phyloP scores from a whole-genome alignment of 1,140 invertebrate species.

The Hypothenemus hampei region DNA sequence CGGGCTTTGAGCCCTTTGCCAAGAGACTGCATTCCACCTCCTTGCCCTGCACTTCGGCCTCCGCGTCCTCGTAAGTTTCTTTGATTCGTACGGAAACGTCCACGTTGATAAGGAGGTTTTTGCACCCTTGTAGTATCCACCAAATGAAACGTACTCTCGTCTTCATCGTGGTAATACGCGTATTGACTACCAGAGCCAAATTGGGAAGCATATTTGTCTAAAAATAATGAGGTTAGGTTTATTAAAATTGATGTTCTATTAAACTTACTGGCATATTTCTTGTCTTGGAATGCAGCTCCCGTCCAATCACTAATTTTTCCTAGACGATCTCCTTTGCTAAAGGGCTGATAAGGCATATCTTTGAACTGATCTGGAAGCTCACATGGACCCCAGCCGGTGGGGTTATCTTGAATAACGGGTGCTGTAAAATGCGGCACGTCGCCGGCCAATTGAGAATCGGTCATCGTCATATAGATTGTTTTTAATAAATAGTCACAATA shows the following conservation, averaged over 20 bases:
- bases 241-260: not conserved
- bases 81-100: slow-evolving; percentile 76
- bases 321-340: slow-evolving; percentile 93
- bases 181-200: slow-evolving; percentile 94
- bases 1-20: slow-evolving; percentile 54
- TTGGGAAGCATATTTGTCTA: slow-evolving; percentile 93
- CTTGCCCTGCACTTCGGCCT: slow-evolving; percentile 59
- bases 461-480: slow-evolving; percentile 23
- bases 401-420: slow-evolving; percentile 82
- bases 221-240: slow-evolving; percentile 29
- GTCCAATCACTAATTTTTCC: slow-evolving; percentile 99
- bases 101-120: slow-evolving; percentile 85
- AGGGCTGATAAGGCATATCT: slow-evolving; percentile 98
- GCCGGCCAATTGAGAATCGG: slow-evolving; percentile 6
- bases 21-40: slow-evolving; percentile 61
- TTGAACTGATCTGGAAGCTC: slow-evolving; percentile 91
- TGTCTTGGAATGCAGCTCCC: slow-evolving; percentile 88
- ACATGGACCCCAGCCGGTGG: slow-evolving; percentile 92
- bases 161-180: slow-evolving; percentile 96
- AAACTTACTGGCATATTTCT: slow-evolving; percentile 87
- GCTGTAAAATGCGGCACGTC: slow-evolving; percentile 33
- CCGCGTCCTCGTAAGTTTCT: slow-evolving; percentile 75
- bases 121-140: slow-evolving; percentile 91
- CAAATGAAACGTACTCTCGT: slow-evolving; percentile 97
- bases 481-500: too few species aligned